Evolutionary conservation across 2,888 invertebrate genomes (phyloP), one percentile per base, ranked within the genome.

Genomic region (Cephus runcator): DNA sequence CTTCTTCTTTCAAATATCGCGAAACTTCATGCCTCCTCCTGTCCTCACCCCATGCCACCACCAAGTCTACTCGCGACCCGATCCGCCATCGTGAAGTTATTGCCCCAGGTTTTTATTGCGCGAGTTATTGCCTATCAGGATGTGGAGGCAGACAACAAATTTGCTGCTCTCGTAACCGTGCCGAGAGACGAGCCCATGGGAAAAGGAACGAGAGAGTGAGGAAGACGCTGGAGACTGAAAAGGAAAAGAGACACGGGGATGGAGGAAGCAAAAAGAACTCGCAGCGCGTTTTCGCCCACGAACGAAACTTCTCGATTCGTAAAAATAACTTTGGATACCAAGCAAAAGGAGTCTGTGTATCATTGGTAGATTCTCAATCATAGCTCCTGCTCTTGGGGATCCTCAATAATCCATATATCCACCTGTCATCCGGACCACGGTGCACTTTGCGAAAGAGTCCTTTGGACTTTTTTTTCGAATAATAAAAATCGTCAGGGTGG

Each of bases 21-120:
- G 81, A 84, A 86, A 85, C 84, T 86, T 85, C 81, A 80, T 85
- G 80, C 80, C 78, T 77, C 74, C 75, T 69, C 56, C 75, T 76
- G 75, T 75, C 77, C 73, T 69, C 76, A 34, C 79, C 74, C 80
- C 79, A 68, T 68, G 40, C 36, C 78, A 31, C 69, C 30, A 31
- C 33, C 23, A 34, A 34, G 33, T 31, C 69, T 75, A 9, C 35
- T 75, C 69, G 73, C 34, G 69, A 30, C 11, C 75, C 35, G 73
- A 34, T 69, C 71, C 73, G 69, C 75, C 73, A 34, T 76, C 79
- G 81, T 83, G 80, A 83, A 88, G 87, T 88, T 88, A 89, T 89
- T 87, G 87, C 83, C 79, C 40, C 82, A 83, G 81, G 83, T 87
- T 88, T 90, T 90, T 89, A 89, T 89, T 88, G 85, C 86, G 56